Evolutionary conservation across 2,888 invertebrate species (phyloP), one percentile per base, ranked within the genome.

Genomic region (Cryptophagus acutangulus): DNA sequence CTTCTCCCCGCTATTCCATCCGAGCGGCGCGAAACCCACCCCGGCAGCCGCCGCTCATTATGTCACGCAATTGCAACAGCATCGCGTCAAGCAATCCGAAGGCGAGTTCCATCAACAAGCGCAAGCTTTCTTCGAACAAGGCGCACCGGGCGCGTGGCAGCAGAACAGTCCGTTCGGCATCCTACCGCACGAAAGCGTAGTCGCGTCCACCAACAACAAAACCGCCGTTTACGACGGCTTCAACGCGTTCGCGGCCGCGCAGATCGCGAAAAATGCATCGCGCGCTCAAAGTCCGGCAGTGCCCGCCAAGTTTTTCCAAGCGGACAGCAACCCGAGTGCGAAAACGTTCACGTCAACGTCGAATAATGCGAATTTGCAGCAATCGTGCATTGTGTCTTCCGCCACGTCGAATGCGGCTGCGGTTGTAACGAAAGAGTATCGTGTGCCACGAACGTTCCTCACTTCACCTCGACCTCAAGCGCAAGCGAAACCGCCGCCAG

Each of bases 1-100:
- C 41, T 88, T 89, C 65, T 81, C 84, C 52, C 87, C 88, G 46
- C 70, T 88, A 48, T 87, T 88, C 70, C 87, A 87, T 67, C 86
- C 84, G 73, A 79, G 82, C 38, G 78, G 81, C 42, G 57, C 71
- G 2, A 83, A 83, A 55, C 81, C 83, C 48, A 59, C 61, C 2
- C 58, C 66, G 10, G 68, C 67, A 79, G 82, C 67, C 73, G 77
- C 61, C 72, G 78, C 59, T 4, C 69, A 69, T 45, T 70, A 70
- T 58, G 68, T 67, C 43, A 52, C 60, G 10, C 82, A 84, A 62
- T 56, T 57, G 36, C 58, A 59, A 2, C 55, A 56, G n/a, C 58
- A 57, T 13, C 52, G 60, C 15, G 52, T 59, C 20, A 66, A 65
- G 49, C 63, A 63, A 41, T 40, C 59, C n/a, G 36, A 50, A 10